Conservation (phyloP, 2,113 vertebrate species). For the Cololabis saira region DNA sequence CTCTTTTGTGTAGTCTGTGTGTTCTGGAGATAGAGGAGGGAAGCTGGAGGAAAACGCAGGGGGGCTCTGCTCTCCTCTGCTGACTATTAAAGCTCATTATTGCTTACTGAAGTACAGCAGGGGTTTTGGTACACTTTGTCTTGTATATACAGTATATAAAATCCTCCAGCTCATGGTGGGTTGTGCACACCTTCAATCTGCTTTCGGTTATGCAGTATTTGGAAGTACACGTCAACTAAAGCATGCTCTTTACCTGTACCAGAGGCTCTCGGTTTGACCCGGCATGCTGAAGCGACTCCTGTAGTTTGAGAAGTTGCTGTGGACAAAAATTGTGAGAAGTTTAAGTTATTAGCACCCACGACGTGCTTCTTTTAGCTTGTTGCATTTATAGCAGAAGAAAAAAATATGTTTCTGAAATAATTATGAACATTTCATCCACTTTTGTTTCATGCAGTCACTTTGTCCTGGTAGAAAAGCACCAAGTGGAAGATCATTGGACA, state of each 20-base stretch:
- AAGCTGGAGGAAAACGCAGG: slow-evolving; percentile 21
- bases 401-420: no score
- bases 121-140: slow-evolving; percentile 20
- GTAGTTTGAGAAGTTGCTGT: slow-evolving; percentile 90
- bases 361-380: slow-evolving; percentile 40
- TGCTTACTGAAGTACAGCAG: slow-evolving; percentile 45
- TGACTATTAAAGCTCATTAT: slow-evolving; percentile 47
- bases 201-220: background rate
- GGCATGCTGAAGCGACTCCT: slow-evolving; percentile 87
- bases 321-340: slow-evolving; percentile 57
- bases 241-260: slow-evolving; percentile 82
- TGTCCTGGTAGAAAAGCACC: background rate
- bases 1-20: slow-evolving; percentile 53
- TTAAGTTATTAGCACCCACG: slow-evolving; percentile 64
- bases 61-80: slow-evolving; percentile 6
- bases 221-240: background rate
- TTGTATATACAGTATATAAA: no score
- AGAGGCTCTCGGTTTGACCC: slow-evolving; percentile 83
- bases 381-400: background rate
- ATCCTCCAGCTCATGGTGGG: background rate
- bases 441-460: slow-evolving; percentile 28
- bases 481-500: slow-evolving; percentile 5
- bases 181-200: background rate
- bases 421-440: background rate
- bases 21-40: slow-evolving; percentile 52